Conservation (phyloP, 2,113 vertebrate species). For the Felis catus region F.catus_Fca126_mat1.0 CM031414.1:61389501-61390000, state of each 20-base stretch:
- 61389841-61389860: slow-evolving; percentile 81
- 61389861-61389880: slow-evolving; percentile 77
- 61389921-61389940: slow-evolving; percentile 49
- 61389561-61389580: neutral
- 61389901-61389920: slow-evolving; percentile 51
- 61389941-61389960: slow-evolving; percentile 36
- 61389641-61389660: slow-evolving; percentile 13
- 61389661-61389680: neutral
- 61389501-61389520: neutral
- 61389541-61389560: neutral
- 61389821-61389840: slow-evolving; percentile 78
- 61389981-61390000: slow-evolving; percentile 28
- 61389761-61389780: slow-evolving; percentile 64
- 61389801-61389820: slow-evolving; percentile 81
- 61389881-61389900: slow-evolving; percentile 46
- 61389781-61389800: slow-evolving; percentile 75
- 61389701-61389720: neutral
- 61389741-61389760: neutral
- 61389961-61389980: slow-evolving; percentile 36
- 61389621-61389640: neutral
- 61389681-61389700: neutral
- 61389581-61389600: neutral
- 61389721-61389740: neutral
- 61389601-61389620: neutral
- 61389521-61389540: neutral